Evolutionary conservation across 2,888 invertebrate species (phyloP), one percentile per base, ranked within the genome.

Genomic region (Aphrophora alni): DNA sequence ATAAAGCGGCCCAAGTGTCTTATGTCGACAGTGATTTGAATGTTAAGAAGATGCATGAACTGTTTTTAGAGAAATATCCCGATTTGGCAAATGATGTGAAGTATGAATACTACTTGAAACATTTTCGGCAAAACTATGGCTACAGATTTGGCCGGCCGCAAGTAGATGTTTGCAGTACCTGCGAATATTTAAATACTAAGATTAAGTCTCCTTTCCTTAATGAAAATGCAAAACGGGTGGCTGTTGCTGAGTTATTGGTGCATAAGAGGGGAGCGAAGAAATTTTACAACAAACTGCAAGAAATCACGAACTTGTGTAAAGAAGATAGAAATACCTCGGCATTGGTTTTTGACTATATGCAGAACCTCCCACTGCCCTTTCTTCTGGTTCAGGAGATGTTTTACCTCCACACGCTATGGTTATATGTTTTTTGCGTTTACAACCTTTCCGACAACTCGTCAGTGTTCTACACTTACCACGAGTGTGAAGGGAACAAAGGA

Each of bases 351-450:
- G 81, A 81, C 26, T 81, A 51, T 38, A 81, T 77, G 81, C 81
- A 81, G 17, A 81, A 77, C 44, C 38, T 77, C 1, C 80, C 72
- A 14, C 14, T 80, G 38, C 80, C 80, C 5, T 25, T 38, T 26
- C 0, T 80, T 7, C 76, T 73, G 5, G 76, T 77, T 0, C 71
- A 76, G n/a, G 75, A 74, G 24, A 73, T 79, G 0, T 79, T 79
- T 69, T 75, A 79, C 14, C 28, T 72, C 0, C n/a, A 69, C 12
- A 73, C 77, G 44, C 51, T 76, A 77, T 84, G 82, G 80, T 27
- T 82, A 12, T 81, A 82, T 80, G 82, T 81, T 27, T 84, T 84
- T 78, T 79, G 83, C 27, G 78, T 84, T 27, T 82, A 84, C 73
- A 80, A 84, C 10, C 28, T 82, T 21, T 51, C 51, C 44, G 77